Conservation (phyloP, 2,113 vertebrate genomes). For the Atractosteus spatula region DNA sequence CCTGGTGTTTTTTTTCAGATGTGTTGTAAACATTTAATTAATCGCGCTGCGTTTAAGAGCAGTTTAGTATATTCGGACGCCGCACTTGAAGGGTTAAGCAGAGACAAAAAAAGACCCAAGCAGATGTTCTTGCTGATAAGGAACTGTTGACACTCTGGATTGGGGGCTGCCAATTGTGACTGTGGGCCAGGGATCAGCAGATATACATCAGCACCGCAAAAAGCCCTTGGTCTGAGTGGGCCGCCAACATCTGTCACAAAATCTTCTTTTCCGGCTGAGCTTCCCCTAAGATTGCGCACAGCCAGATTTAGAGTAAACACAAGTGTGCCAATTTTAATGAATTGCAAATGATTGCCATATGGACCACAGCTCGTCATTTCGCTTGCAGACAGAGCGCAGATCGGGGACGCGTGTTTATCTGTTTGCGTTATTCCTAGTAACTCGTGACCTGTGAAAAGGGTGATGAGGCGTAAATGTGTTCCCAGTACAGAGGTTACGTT, state of each 20-base stretch:
- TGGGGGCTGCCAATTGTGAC: not conserved
- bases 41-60: too few species aligned
- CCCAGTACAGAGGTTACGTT: too few species aligned
- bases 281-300: constrained; percentile 17
- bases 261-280: not conserved
- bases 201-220: constrained; percentile 22
- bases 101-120: not conserved
- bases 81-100: not conserved
- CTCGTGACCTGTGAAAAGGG: too few species aligned
- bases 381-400: constrained; percentile 27
- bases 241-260: constrained; percentile 39
- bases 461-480: too few species aligned
- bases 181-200: constrained; percentile 17
- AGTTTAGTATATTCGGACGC: not conserved
- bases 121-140: not conserved
- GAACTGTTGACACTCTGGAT: not conserved
- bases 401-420: constrained; percentile 8
- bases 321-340: constrained; percentile 31
- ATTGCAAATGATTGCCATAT: constrained; percentile 43
- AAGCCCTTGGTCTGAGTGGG: constrained; percentile 18
- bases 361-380: constrained; percentile 5
- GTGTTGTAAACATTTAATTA: too few species aligned
- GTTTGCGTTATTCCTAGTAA: too few species aligned
- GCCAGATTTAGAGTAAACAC: constrained; percentile 31
- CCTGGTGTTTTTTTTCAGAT: too few species aligned